Evolutionary conservation across 2,888 invertebrate genomes (phyloP).

Genomic region (Papilio gigon): DNA sequence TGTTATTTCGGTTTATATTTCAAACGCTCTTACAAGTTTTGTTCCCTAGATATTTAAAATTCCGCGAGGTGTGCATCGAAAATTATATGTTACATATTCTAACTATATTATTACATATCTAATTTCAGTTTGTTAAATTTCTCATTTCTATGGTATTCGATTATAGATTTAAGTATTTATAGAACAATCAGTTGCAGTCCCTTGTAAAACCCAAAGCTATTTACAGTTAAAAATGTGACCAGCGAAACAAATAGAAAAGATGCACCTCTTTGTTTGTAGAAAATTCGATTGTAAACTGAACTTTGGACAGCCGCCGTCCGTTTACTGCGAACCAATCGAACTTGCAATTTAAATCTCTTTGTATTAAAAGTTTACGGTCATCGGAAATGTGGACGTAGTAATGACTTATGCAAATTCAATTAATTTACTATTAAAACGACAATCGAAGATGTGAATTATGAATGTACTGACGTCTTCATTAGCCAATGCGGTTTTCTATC

Average conservation of each 20-base stretch:
- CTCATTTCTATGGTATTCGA: too few relatives aligned
- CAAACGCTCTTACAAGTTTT: conserved; percentile 34
- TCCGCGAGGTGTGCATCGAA: conserved; percentile 13
- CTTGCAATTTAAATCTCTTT: conserved; percentile 33
- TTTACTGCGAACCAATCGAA: conserved; percentile 33
- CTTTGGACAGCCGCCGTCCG: conserved; percentile 23
- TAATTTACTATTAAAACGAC: conserved; percentile 2
- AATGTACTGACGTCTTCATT: not conserved
- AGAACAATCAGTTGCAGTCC: conserved; percentile 3
- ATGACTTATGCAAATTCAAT: conserved; percentile 11
- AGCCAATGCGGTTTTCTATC: not conserved
- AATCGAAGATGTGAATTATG: conserved; percentile 1
- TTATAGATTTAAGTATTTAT: not conserved
- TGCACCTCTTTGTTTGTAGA: conserved; percentile 32
- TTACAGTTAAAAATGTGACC: conserved; percentile 26
- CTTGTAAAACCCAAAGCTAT: conserved; percentile 16
- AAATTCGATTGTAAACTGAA: conserved; percentile 32
- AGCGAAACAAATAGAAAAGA: conserved; percentile 27
- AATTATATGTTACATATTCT: conserved; percentile 1
- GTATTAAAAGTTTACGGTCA: conserved; percentile 30
- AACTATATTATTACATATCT: conserved; percentile 14
- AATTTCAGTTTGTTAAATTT: too few relatives aligned
- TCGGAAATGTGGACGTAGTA: conserved; percentile 12
- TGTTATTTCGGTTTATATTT: conserved; percentile 31
- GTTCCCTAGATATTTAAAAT: conserved; percentile 26